Percentiles rank a stretch among this genome's conserved stretches.
phyloP scores from a whole-genome alignment of 2,113 vertebrate species.

The Numenius arquata region DNA sequence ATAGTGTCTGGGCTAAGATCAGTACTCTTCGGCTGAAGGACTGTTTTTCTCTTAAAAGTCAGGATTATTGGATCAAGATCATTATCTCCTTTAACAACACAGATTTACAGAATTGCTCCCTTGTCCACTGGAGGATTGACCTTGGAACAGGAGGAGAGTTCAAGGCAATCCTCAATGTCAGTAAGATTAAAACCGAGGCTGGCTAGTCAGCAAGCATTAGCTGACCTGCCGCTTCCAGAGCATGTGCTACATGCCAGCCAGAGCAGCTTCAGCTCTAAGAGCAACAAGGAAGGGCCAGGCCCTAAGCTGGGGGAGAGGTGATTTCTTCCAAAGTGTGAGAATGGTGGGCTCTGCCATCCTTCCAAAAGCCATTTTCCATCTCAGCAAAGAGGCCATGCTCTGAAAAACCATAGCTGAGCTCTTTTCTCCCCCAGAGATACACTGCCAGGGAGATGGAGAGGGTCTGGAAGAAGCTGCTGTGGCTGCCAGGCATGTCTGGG shows the following conservation, averaged over 20 bases:
- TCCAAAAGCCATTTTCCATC: not conserved
- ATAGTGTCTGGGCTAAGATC: not conserved
- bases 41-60: constrained; percentile 25
- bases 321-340: not conserved
- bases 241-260: not conserved
- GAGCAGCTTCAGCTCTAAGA: not conserved
- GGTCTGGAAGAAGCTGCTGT: not conserved
- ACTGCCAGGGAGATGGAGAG: not conserved
- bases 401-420: not conserved
- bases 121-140: constrained; percentile 15
- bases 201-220: constrained; percentile 26
- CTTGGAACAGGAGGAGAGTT: constrained; percentile 19
- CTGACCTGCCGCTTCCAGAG: not conserved
- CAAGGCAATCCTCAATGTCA: constrained; percentile 20
- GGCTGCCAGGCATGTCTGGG: not conserved
- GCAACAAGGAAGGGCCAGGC: not conserved
- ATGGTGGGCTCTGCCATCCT: not conserved
- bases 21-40: not conserved
- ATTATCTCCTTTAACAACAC: constrained; percentile 19
- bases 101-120: constrained; percentile 17
- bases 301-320: not conserved
- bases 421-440: not conserved
- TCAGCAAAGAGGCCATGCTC: not conserved
- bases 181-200: constrained; percentile 31
- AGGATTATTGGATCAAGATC: constrained; percentile 14